Conservation (phyloP, 2,113 vertebrate genomes). For the Chloropsis cyanopogon region DNA sequence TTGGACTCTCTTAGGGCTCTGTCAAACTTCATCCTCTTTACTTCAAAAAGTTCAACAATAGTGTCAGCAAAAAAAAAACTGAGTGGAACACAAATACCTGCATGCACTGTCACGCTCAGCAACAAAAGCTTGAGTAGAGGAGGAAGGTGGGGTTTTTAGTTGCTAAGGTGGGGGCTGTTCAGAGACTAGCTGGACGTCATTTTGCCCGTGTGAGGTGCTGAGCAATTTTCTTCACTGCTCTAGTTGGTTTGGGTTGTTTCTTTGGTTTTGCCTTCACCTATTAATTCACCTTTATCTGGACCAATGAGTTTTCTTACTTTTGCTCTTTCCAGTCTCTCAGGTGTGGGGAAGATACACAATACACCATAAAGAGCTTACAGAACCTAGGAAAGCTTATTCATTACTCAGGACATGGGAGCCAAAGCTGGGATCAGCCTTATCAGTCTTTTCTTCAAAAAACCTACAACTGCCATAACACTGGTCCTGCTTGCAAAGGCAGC, state of each 20-base stretch:
- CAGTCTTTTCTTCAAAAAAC: not conserved
- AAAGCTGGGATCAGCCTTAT: not conserved
- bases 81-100: not conserved
- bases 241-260: not conserved
- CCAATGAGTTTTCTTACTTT: not conserved
- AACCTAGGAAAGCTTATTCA: not conserved
- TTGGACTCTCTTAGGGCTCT: rapidly evolving
- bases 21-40: not conserved
- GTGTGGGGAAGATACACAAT: not conserved
- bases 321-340: not conserved
- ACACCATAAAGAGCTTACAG: not conserved
- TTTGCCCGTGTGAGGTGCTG: not conserved
- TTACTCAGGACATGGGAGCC: not conserved
- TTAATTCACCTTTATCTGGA: not conserved
- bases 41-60: not conserved
- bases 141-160: not conserved
- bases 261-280: not conserved
- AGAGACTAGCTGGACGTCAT: not conserved
- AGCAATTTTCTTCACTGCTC: not conserved
- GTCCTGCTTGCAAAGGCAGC: not conserved
- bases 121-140: not conserved
- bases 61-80: not conserved
- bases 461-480: not conserved
- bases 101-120: not conserved
- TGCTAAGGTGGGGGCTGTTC: not conserved